These are phyloP conservation scores for Serranus cabrilla DNA, from an alignment of 2,797 vertebrate species.

Conservation along the genomic window DNA sequence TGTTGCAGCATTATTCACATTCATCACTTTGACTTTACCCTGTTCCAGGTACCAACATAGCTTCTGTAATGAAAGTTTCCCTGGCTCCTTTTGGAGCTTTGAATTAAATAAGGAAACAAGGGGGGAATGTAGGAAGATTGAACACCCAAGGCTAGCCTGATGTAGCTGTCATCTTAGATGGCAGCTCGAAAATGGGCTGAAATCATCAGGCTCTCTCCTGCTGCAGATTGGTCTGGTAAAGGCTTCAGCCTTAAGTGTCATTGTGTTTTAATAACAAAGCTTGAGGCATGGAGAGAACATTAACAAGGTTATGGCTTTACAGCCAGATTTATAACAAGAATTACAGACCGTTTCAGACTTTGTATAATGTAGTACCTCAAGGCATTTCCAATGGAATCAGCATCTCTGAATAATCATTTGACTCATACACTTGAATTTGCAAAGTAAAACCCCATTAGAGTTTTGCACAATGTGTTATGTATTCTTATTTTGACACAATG, in stretches of 20 bases:
- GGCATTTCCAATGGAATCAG: conserved; percentile 39
- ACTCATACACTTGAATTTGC: conserved; percentile 11
- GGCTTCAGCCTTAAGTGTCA: conserved; percentile 45
- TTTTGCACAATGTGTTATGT: conserved; percentile 18
- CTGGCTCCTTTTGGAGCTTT: conserved; percentile 3
- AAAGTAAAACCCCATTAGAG: conserved; percentile 16
- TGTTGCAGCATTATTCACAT: background rate
- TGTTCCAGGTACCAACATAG: background rate
- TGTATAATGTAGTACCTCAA: conserved; percentile 38
- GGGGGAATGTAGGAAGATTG: background rate
- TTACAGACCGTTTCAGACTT: conserved; percentile 49
- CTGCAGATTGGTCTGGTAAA: conserved; percentile 35
- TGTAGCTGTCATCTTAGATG: conserved; percentile 20
- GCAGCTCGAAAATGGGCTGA: conserved; percentile 33
- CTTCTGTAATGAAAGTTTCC: background rate
- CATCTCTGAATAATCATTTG: conserved; percentile 28
- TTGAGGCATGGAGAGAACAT: conserved; percentile 40
- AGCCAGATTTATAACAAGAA: conserved; percentile 55
- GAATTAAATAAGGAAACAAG: conserved; percentile 1
- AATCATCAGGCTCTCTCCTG: conserved; percentile 28
- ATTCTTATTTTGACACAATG: background rate
- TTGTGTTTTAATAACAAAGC: conserved; percentile 55
- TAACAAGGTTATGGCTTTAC: conserved; percentile 49
- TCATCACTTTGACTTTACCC: background rate
- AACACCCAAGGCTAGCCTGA: conserved; percentile 28